A percentile compares a stretch with the other conserved stretches of the same genome.
Conservation (phyloP, 2,888 invertebrate species). For the Drosophila merina region DNA sequence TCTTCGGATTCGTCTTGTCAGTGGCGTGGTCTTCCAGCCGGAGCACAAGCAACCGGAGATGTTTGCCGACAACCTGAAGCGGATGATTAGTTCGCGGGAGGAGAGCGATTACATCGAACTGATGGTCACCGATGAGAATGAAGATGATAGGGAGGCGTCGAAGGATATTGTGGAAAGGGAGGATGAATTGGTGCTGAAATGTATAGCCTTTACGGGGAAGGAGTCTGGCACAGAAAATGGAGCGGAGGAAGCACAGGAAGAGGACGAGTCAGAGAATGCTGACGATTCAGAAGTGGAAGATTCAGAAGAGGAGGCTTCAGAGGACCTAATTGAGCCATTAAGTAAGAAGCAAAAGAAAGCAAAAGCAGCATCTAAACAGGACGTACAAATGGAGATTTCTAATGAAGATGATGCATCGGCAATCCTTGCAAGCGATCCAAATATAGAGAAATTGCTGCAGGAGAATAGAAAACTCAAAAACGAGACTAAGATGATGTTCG, state of each 20-base stretch:
- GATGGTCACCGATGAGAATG: slow-evolving; percentile 60
- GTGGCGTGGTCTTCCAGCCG: slow-evolving; percentile 86
- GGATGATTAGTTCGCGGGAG: slow-evolving; percentile 85
- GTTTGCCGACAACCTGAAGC: slow-evolving; percentile 87
- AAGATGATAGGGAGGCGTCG: background rate
- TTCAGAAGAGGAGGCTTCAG: background rate
- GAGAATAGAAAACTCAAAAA: slow-evolving; percentile 34
- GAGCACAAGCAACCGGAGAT: slow-evolving; percentile 86
- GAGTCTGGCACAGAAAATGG: background rate
- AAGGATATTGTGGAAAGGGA: slow-evolving; percentile 12
- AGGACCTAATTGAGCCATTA: background rate
- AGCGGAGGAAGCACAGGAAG: background rate
- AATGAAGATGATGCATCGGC: background rate
- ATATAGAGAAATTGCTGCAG: slow-evolving; percentile 12
- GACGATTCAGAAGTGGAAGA: background rate
- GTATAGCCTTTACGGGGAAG: slow-evolving; percentile 2
- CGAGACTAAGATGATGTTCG: slow-evolving; percentile 19
- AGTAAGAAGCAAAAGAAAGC: background rate
- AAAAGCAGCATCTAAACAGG: background rate
- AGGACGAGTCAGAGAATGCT: background rate
- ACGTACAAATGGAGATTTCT: background rate
- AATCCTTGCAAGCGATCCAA: background rate
- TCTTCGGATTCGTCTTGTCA: slow-evolving; percentile 87
- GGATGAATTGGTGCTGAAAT: slow-evolving; percentile 1
- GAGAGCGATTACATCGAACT: slow-evolving; percentile 83